Conservation (phyloP, 2,113 vertebrate species). For the Scortum barcoo region DNA sequence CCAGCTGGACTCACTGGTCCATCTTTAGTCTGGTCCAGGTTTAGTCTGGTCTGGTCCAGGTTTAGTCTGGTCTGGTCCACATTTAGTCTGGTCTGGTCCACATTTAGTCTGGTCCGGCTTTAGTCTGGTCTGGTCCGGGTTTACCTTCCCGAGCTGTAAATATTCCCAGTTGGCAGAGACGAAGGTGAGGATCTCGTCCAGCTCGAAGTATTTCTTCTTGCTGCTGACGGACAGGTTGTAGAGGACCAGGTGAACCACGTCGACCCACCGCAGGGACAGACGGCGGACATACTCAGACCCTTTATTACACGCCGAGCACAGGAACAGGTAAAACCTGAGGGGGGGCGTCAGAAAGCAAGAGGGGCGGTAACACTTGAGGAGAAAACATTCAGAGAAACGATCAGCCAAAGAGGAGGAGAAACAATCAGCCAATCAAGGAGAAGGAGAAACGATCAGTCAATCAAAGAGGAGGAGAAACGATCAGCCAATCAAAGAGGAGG, state of each 20-base stretch:
- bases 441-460: not conserved
- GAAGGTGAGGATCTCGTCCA: constrained; percentile 95
- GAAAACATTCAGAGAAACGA: not conserved
- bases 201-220: constrained; percentile 98
- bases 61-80: not conserved
- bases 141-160: constrained; percentile 95
- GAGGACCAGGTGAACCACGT: constrained; percentile 94
- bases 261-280: constrained; percentile 93
- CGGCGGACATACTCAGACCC: constrained; percentile 93
- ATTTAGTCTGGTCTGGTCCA: constrained; percentile 74
- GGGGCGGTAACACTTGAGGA: not conserved
- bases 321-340: constrained; percentile 93
- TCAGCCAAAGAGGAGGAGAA: not conserved
- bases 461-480: not conserved
- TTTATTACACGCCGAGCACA: constrained; percentile 94
- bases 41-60: not conserved
- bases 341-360: not conserved
- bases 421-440: not conserved
- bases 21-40: not conserved
- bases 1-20: not conserved
- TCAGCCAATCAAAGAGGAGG: no score
- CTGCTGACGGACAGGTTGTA: constrained; percentile 96
- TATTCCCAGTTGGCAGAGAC: constrained; percentile 94
- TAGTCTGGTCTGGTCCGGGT: not conserved
- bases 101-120: not conserved